Base-by-base conservation (phyloP, 2,888 invertebrate genomes). In the Ethmia dodecea region DNA sequence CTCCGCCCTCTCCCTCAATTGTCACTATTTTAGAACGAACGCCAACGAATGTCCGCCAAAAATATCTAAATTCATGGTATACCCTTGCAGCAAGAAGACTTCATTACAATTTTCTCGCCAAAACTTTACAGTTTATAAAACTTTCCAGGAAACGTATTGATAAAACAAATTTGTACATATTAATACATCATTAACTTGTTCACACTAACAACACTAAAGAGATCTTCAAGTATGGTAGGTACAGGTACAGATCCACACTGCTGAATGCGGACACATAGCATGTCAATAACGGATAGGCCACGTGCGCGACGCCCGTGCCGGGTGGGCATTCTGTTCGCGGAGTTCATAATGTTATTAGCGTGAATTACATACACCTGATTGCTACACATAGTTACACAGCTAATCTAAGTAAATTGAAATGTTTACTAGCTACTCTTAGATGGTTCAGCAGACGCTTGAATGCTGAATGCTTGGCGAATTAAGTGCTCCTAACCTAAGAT, bases 1-100 rank as follows among this genome's bases (percentile, higher is more conserved):
- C 25, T 30, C 40, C 40, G 42, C 51, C 51, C 49, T 57, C 47
- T 52, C 47, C 51, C 54, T 49, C 49, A 55, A 58, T n/a, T n/a
- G n/a, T n/a, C n/a, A 52, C 49, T 58, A 62, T 56, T 62, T 60
- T 55, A 57, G 57, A 63, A 43, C 43, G 37, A 52, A 70, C 70
- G 72, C 80, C 77, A 79, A 77, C 73, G 63, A 64, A 63, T 60
- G 49, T 66, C 61, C 66, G 70, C 77, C 79, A 76, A 83, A 74
- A 72, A 73, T 73, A 68, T 66, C 65, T 69, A 72, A 58, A 70
- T 68, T 60, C 61, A 77, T 81, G 84, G 79, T 77, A 81, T 79
- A 83, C 83, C 84, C 78, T 73, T 80, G 78, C 74, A 74, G 78
- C 84, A 81, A 81, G 79, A 80, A 78, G 62, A 58, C 66, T 71